Conservation (phyloP, 2,888 invertebrate genomes). For the Lasioglossum leucozonium region DNA sequence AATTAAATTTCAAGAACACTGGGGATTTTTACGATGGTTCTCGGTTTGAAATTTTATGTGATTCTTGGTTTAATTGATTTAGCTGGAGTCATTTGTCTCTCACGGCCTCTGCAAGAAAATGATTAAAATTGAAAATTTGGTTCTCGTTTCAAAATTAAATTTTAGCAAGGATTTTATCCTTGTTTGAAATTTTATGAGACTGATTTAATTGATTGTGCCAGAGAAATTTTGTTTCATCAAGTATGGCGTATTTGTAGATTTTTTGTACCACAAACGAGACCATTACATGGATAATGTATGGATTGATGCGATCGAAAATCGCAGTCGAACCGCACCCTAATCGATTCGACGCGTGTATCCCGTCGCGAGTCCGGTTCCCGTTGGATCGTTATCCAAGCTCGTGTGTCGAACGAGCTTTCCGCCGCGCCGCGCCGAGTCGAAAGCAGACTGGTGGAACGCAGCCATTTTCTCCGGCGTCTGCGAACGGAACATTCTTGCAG, state of each 20-base stretch:
- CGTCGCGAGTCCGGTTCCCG: background rate
- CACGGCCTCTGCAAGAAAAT: background rate
- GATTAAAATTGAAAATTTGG: background rate
- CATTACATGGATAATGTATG: too few relatives aligned
- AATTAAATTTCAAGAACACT: too few relatives aligned
- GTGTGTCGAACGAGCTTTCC: constrained; percentile 9
- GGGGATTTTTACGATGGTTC: too few relatives aligned
- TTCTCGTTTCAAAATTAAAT: background rate
- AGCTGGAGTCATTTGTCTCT: background rate
- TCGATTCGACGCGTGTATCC: constrained; percentile 52
- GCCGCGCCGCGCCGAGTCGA: background rate
- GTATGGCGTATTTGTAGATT: too few relatives aligned
- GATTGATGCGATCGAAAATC: background rate
- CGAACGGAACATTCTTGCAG: constrained; percentile 16
- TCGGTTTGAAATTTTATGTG: too few relatives aligned
- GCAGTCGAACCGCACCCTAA: constrained; percentile 7
- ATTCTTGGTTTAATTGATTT: too few relatives aligned
- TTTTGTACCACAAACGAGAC: too few relatives aligned
- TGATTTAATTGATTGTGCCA: too few relatives aligned
- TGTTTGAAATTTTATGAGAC: background rate
- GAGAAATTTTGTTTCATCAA: too few relatives aligned
- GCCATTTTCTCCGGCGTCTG: constrained; percentile 20
- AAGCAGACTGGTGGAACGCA: background rate
- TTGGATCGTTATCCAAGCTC: background rate
- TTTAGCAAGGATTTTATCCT: background rate